A percentile compares a stretch with the other conserved stretches of the same genome.
phyloP scores from a whole-genome alignment of 2,797 vertebrate genomes.

The Alcedo quadribrachys region DNA sequence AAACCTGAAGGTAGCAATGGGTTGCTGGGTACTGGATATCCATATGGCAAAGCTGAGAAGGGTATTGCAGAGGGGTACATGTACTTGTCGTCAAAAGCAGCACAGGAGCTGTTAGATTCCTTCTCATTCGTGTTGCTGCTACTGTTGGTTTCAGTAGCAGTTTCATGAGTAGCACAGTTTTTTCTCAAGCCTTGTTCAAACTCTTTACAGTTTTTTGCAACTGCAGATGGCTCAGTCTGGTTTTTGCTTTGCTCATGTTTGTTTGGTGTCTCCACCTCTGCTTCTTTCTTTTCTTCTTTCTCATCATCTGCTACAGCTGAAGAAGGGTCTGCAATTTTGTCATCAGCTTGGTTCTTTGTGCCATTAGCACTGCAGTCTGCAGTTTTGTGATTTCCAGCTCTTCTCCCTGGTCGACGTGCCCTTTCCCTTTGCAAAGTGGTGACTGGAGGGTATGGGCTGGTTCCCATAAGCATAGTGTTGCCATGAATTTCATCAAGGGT shows the following conservation, averaged over 20 bases:
- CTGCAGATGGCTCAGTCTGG: slow-evolving; percentile 72
- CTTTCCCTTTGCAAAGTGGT: slow-evolving; percentile 87
- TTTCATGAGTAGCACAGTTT: slow-evolving; percentile 73
- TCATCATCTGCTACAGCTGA: slow-evolving; percentile 80
- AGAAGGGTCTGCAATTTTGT: slow-evolving; percentile 80
- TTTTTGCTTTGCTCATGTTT: slow-evolving; percentile 82
- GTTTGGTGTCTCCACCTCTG: slow-evolving; percentile 75
- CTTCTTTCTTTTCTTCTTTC: slow-evolving; percentile 85
- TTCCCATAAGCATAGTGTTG: slow-evolving; percentile 85
- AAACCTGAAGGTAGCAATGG: slow-evolving; percentile 79
- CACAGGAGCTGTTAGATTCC: slow-evolving; percentile 79
- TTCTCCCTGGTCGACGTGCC: slow-evolving; percentile 83
- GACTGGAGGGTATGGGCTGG: slow-evolving; percentile 85
- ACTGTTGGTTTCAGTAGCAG: slow-evolving; percentile 76
- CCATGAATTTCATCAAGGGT: slow-evolving; percentile 86
- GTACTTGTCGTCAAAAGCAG: slow-evolving; percentile 86
- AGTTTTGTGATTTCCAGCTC: slow-evolving; percentile 82
- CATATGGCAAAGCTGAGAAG: slow-evolving; percentile 82
- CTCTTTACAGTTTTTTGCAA: slow-evolving; percentile 81
- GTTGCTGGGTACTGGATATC: slow-evolving; percentile 82
- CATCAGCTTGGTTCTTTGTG: slow-evolving; percentile 82
- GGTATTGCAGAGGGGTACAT: slow-evolving; percentile 79
- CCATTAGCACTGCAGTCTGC: slow-evolving; percentile 73
- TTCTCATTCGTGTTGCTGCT: slow-evolving; percentile 79
- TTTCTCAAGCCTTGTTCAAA: slow-evolving; percentile 79